These are phyloP conservation scores for Leptestheria dahalacensis DNA, from an alignment of 1,140 invertebrate genomes.

Conservation along the genomic window DNA sequence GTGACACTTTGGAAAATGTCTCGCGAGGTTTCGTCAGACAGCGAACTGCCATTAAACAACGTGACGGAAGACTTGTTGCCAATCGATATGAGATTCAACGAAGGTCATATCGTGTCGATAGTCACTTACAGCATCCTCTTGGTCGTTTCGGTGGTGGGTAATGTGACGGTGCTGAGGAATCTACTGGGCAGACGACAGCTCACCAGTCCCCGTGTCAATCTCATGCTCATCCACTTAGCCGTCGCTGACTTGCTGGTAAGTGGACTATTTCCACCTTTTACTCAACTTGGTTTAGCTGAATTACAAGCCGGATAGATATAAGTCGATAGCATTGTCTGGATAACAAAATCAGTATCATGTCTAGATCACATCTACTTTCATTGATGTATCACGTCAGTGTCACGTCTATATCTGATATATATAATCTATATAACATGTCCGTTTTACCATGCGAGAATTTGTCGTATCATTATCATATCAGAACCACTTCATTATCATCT, in stretches of 20 bases:
- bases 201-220: conserved; percentile 47
- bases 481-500: too few relatives aligned
- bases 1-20: background rate
- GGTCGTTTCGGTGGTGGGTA: conserved; percentile 69
- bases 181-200: conserved; percentile 41
- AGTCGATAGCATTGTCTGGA: too few relatives aligned
- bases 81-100: conserved; percentile 61
- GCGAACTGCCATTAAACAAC: background rate
- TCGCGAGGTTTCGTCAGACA: background rate
- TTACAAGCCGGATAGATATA: too few relatives aligned
- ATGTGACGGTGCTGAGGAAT: conserved; percentile 64
- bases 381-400: too few relatives aligned
- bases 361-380: too few relatives aligned
- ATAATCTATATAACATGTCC: too few relatives aligned
- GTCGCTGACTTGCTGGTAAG: conserved; percentile 74
- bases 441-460: too few relatives aligned
- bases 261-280: conserved; percentile 13
- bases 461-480: too few relatives aligned
- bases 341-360: too few relatives aligned
- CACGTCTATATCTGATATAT: too few relatives aligned
- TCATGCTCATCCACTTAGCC: conserved; percentile 67
- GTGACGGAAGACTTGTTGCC: conserved; percentile 29
- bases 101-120: conserved; percentile 58
- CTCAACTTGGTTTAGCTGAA: too few relatives aligned
- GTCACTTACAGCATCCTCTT: conserved; percentile 63